Conservation (phyloP, 2,113 vertebrate genomes). For the Onychostruthus taczanowskii region DNA sequence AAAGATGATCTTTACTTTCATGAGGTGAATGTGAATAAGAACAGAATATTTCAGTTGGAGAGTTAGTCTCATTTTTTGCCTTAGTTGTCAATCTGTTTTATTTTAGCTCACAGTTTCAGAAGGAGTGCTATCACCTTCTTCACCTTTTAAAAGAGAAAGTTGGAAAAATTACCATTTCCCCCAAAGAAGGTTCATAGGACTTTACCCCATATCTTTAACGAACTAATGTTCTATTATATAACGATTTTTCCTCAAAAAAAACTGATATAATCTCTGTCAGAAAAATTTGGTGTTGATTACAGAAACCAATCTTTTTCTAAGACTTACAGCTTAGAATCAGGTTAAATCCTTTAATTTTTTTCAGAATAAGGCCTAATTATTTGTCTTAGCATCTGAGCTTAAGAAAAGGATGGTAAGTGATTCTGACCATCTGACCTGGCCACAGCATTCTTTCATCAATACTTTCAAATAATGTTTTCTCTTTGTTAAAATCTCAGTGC, state of each 20-base stretch:
- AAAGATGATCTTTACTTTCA: slow-evolving; percentile 12
- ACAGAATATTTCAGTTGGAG: neutral
- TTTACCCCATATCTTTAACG: neutral
- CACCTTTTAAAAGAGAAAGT: neutral
- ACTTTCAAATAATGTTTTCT: neutral
- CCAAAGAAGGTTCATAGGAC: neutral
- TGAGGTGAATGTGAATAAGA: neutral
- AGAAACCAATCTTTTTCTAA: neutral
- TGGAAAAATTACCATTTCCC: neutral
- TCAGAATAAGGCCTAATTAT: neutral
- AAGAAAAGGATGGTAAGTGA: neutral
- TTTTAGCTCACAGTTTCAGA: neutral
- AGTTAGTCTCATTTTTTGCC: neutral
- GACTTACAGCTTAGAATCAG: neutral
- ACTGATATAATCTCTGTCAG: neutral
- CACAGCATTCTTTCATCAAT: neutral
- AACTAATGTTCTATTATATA: neutral
- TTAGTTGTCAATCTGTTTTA: neutral
- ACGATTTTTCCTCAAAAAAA: neutral
- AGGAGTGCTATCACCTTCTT: neutral
- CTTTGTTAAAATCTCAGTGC: neutral
- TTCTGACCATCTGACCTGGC: neutral
- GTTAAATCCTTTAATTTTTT: neutral
- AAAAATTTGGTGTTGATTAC: neutral
- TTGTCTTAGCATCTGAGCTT: neutral